Base-by-base conservation (phyloP, 2,888 invertebrate species). In the Masnerella sp. region DNA sequence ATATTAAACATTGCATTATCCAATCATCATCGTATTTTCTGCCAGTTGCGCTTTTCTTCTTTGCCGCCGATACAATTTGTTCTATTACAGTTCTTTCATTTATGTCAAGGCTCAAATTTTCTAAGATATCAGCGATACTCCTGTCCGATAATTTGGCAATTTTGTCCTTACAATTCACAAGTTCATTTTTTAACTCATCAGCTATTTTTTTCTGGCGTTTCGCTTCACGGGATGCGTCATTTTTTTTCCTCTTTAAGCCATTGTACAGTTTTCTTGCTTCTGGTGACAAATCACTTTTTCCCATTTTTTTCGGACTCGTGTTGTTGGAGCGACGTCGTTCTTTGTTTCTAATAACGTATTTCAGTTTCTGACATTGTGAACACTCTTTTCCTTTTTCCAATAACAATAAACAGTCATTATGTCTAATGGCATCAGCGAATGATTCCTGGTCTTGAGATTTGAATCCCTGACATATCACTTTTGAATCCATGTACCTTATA, bases 21-120 rank as follows among this genome's bases (percentile, higher is more conserved):
- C 49, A 56, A n/a, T 67, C 56, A 11, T 56, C 49, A 5, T 18
- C 8, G 14, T 67, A 67, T 3, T 51, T 67, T 30, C 58, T 40
- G 0, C 49, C 49, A 12, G 30, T 49, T 2, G 25, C n/a, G n/a
- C 43, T 67, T 18, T 67, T 67, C 8, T 17, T 38, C 25, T 62
- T 58, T 7, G 67, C 25, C 2, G 67, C 56, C 8, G 45, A 14
- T 11, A 65, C 20, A 14, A 65, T 65, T 47, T 65, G 54, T 14
- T 38, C 9, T n/a, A 42, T 56, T 5, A 42, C 56, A 12, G n/a
- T 17, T 49, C 14, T 32, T 49, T 49, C 49, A 32, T 34, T 49
- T 12, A 5, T 11, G 9, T 28, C 12, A 1, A 54, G 12, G 11
- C 45, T 22, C 18, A 30, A 49, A 28, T 22, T 15, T 5, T 51